phyloP scores from a whole-genome alignment of 1,140 invertebrate species.

The roundworm (Caenorhabditis elegans) region DNA sequence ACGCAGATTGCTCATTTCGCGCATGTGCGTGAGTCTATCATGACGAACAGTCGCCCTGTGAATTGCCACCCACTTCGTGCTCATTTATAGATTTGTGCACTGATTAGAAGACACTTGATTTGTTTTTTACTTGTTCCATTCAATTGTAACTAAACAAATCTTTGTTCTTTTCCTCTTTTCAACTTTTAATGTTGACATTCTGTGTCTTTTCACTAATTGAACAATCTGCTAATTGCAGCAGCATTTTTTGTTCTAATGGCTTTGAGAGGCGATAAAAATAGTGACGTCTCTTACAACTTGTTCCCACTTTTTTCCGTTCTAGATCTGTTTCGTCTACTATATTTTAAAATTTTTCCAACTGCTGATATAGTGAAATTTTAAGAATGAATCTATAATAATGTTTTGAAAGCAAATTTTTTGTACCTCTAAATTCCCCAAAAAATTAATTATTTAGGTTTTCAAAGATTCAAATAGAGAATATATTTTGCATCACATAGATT shows the following conservation, averaged over 20 bases:
- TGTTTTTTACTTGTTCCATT: not conserved
- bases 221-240: conserved; percentile 29
- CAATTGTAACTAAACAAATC: not conserved
- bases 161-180: not conserved
- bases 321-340: not conserved
- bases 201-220: not conserved
- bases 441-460: no score
- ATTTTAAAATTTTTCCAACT: not conserved
- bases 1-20: conserved; percentile 24
- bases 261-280: conserved; percentile 10
- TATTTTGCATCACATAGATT: no score
- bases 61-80: not conserved
- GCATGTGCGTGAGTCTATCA: conserved; percentile 7
- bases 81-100: no score
- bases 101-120: no score
- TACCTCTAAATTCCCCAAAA: no score
- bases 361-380: not conserved
- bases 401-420: no score
- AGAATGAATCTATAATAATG: no score
- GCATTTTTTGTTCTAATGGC: conserved; percentile 2
- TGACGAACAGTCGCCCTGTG: not conserved
- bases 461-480: no score
- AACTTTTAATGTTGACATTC: not conserved
- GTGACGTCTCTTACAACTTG: not conserved
- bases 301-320: not conserved